Base-by-base conservation (phyloP, 1,140 invertebrate genomes). In the Capitella teleta region DNA sequence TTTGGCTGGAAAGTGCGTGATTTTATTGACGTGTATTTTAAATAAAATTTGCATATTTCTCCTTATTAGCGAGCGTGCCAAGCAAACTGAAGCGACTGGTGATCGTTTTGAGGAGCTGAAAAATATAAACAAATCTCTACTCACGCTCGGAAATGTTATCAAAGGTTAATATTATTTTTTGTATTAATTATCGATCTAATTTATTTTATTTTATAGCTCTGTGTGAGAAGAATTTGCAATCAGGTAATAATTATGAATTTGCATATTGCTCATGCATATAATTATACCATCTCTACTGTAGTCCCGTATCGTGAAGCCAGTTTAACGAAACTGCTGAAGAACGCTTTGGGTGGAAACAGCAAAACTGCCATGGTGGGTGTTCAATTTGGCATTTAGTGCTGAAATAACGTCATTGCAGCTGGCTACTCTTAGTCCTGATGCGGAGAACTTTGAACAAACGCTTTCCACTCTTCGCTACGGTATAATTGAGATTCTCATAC, bases 281-380 rank as follows among this genome's bases (percentile, higher is more conserved):
- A n/a, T n/a, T n/a, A n/a, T n/a, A n/a, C n/a, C n/a, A n/a, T n/a
- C n/a, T n/a, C n/a, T n/a, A n/a, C n/a, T n/a, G n/a, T n/a, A n/a
- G n/a, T 81, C 18, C 80, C 79, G 25, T 82, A 73, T 55, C 59
- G 80, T 57, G 78, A 82, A 57, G 81, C 79, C 5, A 71, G 74
- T 2, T 60, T 82, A 45, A 81, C 80, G 1, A 76, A 76, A 56
- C 63, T 82, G 24, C 60, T 82, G 16, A 77, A 84, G 79, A 91
- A 96, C 73, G 95, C 93, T 76, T 78, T 98, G 14, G 95, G 95
- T 47, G 95, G 95, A 26, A 98, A 98, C 72, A 95, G 89, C 66
- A 91, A 89, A 74, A 98, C 95, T 51, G 89, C 97, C 18, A 98
- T 98, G 94, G 34, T 44, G 5, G 21, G 21, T 44, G 42, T 28